phyloP scores from a whole-genome alignment of 2,797 vertebrate species.

The Pseudopleuronectes americanus region DNA sequence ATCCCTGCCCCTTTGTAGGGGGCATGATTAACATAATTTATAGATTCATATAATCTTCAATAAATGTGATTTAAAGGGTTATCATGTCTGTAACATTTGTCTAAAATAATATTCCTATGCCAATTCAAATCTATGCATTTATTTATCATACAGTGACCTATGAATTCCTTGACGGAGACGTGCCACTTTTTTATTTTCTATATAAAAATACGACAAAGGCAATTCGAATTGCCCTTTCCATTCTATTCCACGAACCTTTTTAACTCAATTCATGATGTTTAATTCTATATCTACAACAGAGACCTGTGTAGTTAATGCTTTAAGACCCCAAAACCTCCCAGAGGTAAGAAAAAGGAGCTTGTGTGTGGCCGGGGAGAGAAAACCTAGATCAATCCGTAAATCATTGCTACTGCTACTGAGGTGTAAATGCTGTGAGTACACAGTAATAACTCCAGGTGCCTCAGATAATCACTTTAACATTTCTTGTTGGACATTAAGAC shows the following conservation, averaged over 20 bases:
- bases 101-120: too few relatives aligned
- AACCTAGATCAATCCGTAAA: not conserved
- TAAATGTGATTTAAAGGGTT: too few relatives aligned
- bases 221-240: not conserved
- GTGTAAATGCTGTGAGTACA: not conserved
- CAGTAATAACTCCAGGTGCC: not conserved
- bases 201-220: not conserved
- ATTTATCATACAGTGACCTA: too few relatives aligned
- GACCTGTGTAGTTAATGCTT: not conserved
- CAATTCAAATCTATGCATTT: too few relatives aligned
- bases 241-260: not conserved
- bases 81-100: too few relatives aligned
- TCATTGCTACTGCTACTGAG: not conserved
- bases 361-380: not conserved
- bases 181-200: too few relatives aligned
- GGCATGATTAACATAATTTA: not conserved
- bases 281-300: not conserved
- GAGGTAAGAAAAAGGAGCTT: not conserved
- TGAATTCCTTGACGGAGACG: too few relatives aligned
- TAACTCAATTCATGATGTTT: not conserved
- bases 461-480: not conserved
- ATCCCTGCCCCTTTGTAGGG: not conserved
- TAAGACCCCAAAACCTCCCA: not conserved
- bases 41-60: not conserved
- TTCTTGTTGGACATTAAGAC: not conserved